phyloP scores from a whole-genome alignment of 2,797 vertebrate genomes.

The Uromys caudimaculatus region DNA sequence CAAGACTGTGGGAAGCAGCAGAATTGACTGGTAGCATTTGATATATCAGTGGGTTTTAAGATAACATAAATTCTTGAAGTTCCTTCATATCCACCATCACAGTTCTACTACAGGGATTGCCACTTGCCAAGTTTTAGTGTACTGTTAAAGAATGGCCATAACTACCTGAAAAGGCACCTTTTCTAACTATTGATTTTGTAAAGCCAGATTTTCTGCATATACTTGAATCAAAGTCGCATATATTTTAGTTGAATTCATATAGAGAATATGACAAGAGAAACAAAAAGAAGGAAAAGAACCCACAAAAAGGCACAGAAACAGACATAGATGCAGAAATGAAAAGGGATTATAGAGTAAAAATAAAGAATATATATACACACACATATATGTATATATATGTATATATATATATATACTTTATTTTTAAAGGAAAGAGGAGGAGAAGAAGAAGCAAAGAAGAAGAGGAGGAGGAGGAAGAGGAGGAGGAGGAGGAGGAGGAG shows the following conservation, averaged over 20 bases:
- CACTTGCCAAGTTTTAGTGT: not conserved
- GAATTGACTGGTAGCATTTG: not conserved
- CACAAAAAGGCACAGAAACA: not conserved
- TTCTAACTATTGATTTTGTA: not conserved
- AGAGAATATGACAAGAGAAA: not conserved
- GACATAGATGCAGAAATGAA: not conserved
- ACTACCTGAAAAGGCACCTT: not conserved
- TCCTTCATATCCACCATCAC: not conserved
- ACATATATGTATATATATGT: too few relatives aligned
- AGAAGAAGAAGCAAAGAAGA: not conserved
- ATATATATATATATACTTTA: too few relatives aligned
- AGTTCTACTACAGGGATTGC: not conserved
- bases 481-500: too few relatives aligned
- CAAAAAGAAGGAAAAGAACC: not conserved
- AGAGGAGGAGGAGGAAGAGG: too few relatives aligned
- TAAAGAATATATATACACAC: not conserved
- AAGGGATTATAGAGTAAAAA: not conserved
- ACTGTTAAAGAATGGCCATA: not conserved
- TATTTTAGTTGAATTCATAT: constrained; percentile 2
- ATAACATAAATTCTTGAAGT: not conserved
- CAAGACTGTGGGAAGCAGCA: not conserved
- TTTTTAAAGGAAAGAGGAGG: too few relatives aligned
- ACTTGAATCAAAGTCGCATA: not conserved
- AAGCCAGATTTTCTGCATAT: not conserved
- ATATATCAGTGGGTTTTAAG: constrained; percentile 12